Evolutionary conservation across 1,140 invertebrate species (phyloP).

Genomic region (Hylaeus anthracinus): DNA sequence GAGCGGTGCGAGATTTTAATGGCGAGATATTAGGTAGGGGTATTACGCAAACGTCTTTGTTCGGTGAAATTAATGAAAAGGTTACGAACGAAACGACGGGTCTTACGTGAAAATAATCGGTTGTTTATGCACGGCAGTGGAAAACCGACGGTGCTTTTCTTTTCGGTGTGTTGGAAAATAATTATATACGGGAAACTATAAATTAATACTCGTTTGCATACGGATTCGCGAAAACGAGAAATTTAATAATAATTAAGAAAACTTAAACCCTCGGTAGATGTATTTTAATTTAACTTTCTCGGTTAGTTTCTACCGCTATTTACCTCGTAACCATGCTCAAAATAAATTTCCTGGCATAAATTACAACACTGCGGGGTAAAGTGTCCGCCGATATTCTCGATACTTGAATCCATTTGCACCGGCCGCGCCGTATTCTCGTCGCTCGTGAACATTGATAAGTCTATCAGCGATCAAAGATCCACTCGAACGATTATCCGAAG

Average conservation of each 20-base stretch:
- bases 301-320: no score
- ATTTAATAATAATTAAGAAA: no score
- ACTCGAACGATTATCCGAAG: background rate
- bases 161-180: background rate
- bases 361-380: no score
- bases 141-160: background rate
- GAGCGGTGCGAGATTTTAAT: conserved; percentile 26
- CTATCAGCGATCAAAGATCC: background rate
- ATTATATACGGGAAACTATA: background rate
- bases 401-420: background rate
- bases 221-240: no score
- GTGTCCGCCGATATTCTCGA: background rate
- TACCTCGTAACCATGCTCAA: no score
- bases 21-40: background rate
- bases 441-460: background rate
- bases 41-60: conserved; percentile 15
- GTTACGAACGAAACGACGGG: background rate
- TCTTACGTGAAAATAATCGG: conserved; percentile 1
- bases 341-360: no score
- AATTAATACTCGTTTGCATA: background rate
- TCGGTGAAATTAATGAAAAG: conserved; percentile 24
- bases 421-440: background rate
- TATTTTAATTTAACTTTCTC: no score
- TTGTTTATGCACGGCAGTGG: background rate
- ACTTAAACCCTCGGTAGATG: no score